Evolutionary conservation across 2,888 invertebrate genomes (phyloP).

Genomic region (Trachelus iudaicus): DNA sequence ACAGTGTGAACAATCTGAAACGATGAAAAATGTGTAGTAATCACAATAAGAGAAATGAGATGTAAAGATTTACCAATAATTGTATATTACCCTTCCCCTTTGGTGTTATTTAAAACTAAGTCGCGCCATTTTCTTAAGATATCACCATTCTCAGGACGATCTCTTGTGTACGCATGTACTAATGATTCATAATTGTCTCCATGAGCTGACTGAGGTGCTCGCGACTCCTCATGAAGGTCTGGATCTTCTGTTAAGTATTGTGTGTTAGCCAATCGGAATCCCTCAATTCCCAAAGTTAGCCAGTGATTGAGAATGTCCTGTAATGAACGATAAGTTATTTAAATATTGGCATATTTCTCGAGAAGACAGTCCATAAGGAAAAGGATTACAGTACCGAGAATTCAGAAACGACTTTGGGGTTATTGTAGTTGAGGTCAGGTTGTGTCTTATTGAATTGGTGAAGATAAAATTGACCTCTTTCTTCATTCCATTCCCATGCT

Average conservation of each 20-base stretch:
- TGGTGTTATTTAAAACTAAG: slow-evolving; percentile 71
- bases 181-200: slow-evolving; percentile 72
- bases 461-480: slow-evolving; percentile 79
- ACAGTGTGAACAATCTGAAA: slow-evolving; percentile 51
- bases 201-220: slow-evolving; percentile 50
- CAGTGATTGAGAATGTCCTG: slow-evolving; percentile 76
- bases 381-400: slow-evolving; percentile 59
- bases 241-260: slow-evolving; percentile 75
- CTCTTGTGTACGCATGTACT: slow-evolving; percentile 73
- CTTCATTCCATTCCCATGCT: slow-evolving; percentile 78
- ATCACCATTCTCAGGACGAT: slow-evolving; percentile 70
- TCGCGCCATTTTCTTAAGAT: slow-evolving; percentile 75
- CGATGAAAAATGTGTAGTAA: slow-evolving; percentile 4
- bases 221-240: slow-evolving; percentile 68
- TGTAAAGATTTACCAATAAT: background rate
- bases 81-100: slow-evolving; percentile 59
- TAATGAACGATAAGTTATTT: slow-evolving; percentile 14
- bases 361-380: background rate
- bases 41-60: background rate
- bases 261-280: slow-evolving; percentile 80
- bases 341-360: background rate
- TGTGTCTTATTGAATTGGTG: slow-evolving; percentile 77
- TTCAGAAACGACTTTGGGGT: slow-evolving; percentile 73
- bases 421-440: slow-evolving; percentile 86
- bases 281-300: slow-evolving; percentile 81